Base-by-base conservation (phyloP, 2,113 vertebrate genomes). In the Neodon shergylaensis region DNA sequence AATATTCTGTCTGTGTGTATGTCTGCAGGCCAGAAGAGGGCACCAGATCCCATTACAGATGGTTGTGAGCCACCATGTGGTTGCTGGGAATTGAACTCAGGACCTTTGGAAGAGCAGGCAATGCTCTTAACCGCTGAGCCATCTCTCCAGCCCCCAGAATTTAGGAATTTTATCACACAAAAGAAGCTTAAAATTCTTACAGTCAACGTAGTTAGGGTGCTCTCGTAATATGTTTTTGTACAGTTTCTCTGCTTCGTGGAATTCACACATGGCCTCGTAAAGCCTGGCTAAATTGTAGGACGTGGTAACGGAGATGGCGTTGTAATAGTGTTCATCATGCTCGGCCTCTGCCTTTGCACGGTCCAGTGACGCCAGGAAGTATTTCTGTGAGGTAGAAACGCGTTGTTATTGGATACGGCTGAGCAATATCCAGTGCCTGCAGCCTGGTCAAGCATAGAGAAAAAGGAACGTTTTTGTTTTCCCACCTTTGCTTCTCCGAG, bases 211-310 rank as follows among this genome's bases (percentile, higher is more conserved):
- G 98, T 99, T 99, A 1, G 99, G 99, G 98, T 99, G 99, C 92
- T 99, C 99, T 94, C 99, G 99, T 97, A 99, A 97, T 96, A 99
- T 99, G 98, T 99, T 99, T 98, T 99, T 99, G 98, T 99, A 99
- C 42, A 99, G 98, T 96, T 99, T 99, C 98, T 99, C 99, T 0
- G 99, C 99, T 98, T 99, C 99, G 0, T 99, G 99, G 96, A 99
- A 99, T 98, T 99, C 99, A 97, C 99, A 99, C 99, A 99, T 99
- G 0, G 99, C 99, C 97, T 99, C 99, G 8, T 99, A 99, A 0
- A 99, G 98, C 63, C 99, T 99, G 92, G 99, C 99, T 97, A 99
- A 98, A 97, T 99, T 99, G 97, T 99, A 99, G 47, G 99, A 99
- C 0, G 99, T 99, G 95, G 99, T 99, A 83, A 99, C 99, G 66